phyloP scores from a whole-genome alignment of 2,113 vertebrate genomes.

The Toxostoma redivivum region DNA sequence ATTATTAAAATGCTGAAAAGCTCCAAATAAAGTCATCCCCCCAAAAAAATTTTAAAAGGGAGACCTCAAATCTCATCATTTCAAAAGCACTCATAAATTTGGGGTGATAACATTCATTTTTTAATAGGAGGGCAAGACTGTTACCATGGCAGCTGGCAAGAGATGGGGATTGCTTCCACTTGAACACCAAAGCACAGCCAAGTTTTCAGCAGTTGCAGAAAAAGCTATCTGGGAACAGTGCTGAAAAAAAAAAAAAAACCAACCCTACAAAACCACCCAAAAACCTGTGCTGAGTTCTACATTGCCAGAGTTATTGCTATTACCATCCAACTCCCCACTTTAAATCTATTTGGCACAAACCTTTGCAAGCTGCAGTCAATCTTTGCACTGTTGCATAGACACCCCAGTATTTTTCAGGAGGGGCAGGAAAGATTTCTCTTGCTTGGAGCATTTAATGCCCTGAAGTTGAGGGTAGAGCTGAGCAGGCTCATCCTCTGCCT shows the following conservation, averaged over 20 bases:
- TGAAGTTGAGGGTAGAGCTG: background rate
- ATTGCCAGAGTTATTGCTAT: background rate
- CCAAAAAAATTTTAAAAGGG: background rate
- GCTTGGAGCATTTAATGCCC: background rate
- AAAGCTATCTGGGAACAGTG: background rate
- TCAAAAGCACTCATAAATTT: background rate
- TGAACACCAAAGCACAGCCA: conserved; percentile 28
- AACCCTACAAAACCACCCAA: background rate
- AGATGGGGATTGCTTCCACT: conserved; percentile 28
- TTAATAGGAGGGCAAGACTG: background rate
- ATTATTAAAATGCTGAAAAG: background rate
- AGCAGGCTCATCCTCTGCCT: background rate
- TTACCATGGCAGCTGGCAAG: conserved; percentile 47
- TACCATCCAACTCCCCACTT: background rate
- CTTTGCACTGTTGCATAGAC: background rate
- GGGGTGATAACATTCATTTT: background rate
- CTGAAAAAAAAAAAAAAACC: background rate
- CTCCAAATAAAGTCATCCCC: background rate
- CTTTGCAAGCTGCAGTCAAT: background rate
- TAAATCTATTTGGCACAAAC: background rate
- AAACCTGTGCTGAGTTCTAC: background rate
- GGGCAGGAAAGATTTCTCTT: background rate
- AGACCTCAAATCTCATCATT: background rate
- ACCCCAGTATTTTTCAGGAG: background rate
- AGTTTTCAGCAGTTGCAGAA: conserved; percentile 28